Percentiles rank a stretch among this genome's conserved stretches.
phyloP scores from a whole-genome alignment of 2,797 vertebrate species.

The Bryconaethiops microstoma region DNA sequence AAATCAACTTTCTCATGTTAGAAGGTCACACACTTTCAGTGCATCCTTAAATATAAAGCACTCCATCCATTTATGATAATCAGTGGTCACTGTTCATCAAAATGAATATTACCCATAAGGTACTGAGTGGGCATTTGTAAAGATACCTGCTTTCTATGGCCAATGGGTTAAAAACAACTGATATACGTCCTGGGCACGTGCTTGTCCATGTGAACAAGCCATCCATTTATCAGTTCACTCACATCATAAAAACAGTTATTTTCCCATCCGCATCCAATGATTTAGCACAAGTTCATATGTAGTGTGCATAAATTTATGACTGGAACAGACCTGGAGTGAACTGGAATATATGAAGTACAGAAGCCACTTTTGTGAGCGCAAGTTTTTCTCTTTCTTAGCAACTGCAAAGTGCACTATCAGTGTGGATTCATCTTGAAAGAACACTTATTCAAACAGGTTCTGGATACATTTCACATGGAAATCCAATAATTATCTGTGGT shows the following conservation, averaged over 20 bases:
- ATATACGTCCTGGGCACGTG: too few species aligned
- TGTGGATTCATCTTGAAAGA: neutral
- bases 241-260: neutral
- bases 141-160: neutral
- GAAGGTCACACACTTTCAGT: neutral
- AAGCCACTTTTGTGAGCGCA: neutral
- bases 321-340: constrained; percentile 7
- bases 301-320: too few species aligned
- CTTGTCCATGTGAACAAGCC: too few species aligned
- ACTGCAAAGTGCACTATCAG: neutral
- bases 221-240: neutral
- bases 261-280: neutral
- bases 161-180: neutral
- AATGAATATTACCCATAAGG: neutral
- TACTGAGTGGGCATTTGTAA: neutral
- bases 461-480: neutral
- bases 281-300: neutral
- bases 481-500: neutral
- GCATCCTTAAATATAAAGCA: neutral
- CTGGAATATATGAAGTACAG: neutral
- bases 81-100: neutral
- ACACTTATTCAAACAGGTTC: neutral
- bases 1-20: neutral
- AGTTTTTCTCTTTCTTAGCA: neutral
- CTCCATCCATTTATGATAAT: neutral